These are phyloP conservation scores for Scrobipalpa atriplicella DNA, from an alignment of 2,888 invertebrate genomes.

Conservation along the genomic window DNA sequence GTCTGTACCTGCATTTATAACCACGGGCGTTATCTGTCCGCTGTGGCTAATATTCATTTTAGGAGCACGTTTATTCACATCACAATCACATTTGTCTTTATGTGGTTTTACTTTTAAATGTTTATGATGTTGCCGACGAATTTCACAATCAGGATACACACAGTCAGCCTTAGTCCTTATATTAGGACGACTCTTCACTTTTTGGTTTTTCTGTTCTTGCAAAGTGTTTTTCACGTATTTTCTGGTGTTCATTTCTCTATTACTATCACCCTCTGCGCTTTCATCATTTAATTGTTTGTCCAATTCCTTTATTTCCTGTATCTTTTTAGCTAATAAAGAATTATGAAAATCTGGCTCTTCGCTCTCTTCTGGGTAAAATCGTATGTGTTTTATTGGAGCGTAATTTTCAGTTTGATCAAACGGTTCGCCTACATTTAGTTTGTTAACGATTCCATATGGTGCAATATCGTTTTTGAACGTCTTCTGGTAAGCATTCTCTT, in stretches of 20 bases:
- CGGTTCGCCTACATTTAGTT: not conserved
- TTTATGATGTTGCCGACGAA: not conserved
- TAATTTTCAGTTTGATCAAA: not conserved
- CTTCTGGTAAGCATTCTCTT: not conserved
- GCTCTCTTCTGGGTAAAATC: not conserved
- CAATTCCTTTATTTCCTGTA: constrained; percentile 27
- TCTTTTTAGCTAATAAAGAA: constrained; percentile 5
- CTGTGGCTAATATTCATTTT: not conserved
- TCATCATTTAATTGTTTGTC: constrained; percentile 8
- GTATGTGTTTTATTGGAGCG: not conserved
- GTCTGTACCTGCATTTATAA: not conserved
- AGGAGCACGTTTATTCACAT: not conserved
- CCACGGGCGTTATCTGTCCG: not conserved
- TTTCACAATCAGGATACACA: not conserved
- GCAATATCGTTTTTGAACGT: not conserved
- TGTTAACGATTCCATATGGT: not conserved
- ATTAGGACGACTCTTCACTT: not conserved
- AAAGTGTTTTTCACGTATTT: not conserved
- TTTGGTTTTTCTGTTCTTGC: not conserved
- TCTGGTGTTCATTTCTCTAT: not conserved
- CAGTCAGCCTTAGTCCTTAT: not conserved
- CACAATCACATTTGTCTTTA: not conserved
- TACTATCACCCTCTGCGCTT: not conserved
- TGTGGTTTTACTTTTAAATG: not conserved
- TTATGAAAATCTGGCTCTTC: constrained; percentile 3